phyloP scores from a whole-genome alignment of 2,797 vertebrate genomes.

The Gobio occitaniae region DNA sequence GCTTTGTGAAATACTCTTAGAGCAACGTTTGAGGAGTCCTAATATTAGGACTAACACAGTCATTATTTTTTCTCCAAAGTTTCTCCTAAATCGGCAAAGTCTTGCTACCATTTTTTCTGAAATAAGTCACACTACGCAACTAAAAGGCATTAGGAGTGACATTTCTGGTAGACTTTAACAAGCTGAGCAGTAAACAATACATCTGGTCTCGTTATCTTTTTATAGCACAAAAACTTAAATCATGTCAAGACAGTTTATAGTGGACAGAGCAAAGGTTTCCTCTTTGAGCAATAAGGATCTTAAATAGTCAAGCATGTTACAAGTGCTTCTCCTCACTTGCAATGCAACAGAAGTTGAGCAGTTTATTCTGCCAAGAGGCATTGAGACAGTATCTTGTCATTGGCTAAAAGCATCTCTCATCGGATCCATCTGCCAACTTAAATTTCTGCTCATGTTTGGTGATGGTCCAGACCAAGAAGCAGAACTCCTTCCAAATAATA shows the following conservation, averaged over 20 bases:
- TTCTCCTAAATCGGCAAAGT: neutral
- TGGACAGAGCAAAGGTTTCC: conserved; percentile 28
- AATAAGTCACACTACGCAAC: neutral
- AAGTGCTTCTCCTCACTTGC: conserved; percentile 28
- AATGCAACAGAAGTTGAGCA: conserved; percentile 33
- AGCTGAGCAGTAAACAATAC: conserved; percentile 5
- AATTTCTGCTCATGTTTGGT: conserved; percentile 44
- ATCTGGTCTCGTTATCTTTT: conserved; percentile 1
- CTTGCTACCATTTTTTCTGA: neutral
- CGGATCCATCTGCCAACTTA: conserved; percentile 42
- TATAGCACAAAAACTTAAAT: conserved; percentile 21
- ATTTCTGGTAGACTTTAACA: neutral
- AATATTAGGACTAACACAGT: no score
- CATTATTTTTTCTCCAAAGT: no score
- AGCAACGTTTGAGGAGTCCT: no score
- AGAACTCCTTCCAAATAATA: conserved; percentile 25
- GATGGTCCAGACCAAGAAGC: conserved; percentile 35
- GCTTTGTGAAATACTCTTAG: no score
- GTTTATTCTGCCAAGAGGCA: conserved; percentile 33
- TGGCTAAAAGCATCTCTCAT: conserved; percentile 34
- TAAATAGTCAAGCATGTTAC: neutral
- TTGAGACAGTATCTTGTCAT: conserved; percentile 34
- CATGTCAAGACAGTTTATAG: conserved; percentile 3
- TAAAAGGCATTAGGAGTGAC: neutral
- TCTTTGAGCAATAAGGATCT: conserved; percentile 21